Percentiles rank a stretch among this genome's conserved stretches.
These are phyloP conservation scores for Scarus forsteni DNA, from an alignment of 2,797 vertebrate species.

Conservation along the genomic window DNA sequence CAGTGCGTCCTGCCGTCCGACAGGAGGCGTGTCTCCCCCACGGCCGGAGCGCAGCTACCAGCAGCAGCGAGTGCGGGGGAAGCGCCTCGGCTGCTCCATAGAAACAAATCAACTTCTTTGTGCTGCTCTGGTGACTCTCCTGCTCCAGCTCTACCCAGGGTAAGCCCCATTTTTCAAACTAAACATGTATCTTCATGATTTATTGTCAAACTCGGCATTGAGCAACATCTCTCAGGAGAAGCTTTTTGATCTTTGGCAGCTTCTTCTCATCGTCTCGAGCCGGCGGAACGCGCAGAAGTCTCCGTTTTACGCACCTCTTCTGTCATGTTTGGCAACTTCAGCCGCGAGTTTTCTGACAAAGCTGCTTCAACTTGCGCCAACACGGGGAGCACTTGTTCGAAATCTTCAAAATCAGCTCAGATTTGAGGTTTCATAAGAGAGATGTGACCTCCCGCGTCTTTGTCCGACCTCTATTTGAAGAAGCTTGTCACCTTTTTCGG, in stretches of 20 bases:
- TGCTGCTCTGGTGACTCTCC: conserved; percentile 69
- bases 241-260: conserved; percentile 1
- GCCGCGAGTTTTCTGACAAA: conserved; percentile 15
- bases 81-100: conserved; percentile 65
- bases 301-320: conserved; percentile 4
- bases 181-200: conserved; percentile 15
- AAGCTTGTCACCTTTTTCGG: conserved; percentile 44
- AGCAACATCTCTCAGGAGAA: not conserved
- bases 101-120: conserved; percentile 80
- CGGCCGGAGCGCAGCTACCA: conserved; percentile 64
- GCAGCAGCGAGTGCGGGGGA: conserved; percentile 67
- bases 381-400: too few relatives aligned
- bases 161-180: conserved; percentile 64
- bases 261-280: not conserved
- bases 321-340: conserved; percentile 41
- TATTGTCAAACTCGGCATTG: not conserved
- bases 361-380: not conserved
- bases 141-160: conserved; percentile 59
- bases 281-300: conserved; percentile 9
- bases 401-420: conserved; percentile 21
- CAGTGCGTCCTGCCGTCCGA: conserved; percentile 80
- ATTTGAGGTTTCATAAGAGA: conserved; percentile 40
- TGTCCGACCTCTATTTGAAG: conserved; percentile 66
- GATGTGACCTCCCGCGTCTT: conserved; percentile 69
- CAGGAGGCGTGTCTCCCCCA: conserved; percentile 92